Base-by-base conservation (phyloP, 2,888 invertebrate genomes). In the Coelopa pilipes region DNA sequence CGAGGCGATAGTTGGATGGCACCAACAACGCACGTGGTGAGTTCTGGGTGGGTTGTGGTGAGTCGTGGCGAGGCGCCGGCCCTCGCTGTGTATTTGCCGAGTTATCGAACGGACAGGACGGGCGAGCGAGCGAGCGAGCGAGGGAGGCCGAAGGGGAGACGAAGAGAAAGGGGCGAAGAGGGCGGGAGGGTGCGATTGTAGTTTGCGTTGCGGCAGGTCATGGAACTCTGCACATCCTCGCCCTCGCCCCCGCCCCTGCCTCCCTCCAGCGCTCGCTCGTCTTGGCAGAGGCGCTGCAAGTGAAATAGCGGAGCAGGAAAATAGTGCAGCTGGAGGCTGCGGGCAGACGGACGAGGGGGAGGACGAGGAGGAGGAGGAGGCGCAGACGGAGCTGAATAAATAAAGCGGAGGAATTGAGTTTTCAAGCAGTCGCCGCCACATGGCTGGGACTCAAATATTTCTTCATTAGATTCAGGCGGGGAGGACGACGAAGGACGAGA, bases 191-290 rank as follows among this genome's bases (percentile, higher is more conserved):
- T 65, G 70, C 62, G 62, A 70, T 70, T 70, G 71, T 71, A 77
- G 76, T 76, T 72, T 76, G 72, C 76, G 78, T 80, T 80, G 77
- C 75, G 76, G 75, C 76, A 80, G 80, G 80, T 80, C 79, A 80
- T 76, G 80, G 79, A 80, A 80, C 80, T 78, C 73, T 70, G 17
- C n/a, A n/a, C 17, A 17, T 70, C 13, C 19, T 65, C 45, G 65
- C 17, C 15, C 46, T 17, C 62, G 11, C 34, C 34, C 7, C 34
- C 34, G 2, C 34, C 34, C 34, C 7, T 34, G 34, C 7, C 34
- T 34, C 34, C 7, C 34, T 34, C n/a, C n/a, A n/a, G n/a, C n/a
- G n/a, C n/a, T n/a, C n/a, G n/a, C n/a, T n/a, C n/a, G n/a, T n/a
- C n/a, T 34, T 34, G 34, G 34, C 34, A 34, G 7, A 34, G 34